Conservation (phyloP, 2,113 vertebrate genomes). For the Solenodon paradoxus region DNA sequence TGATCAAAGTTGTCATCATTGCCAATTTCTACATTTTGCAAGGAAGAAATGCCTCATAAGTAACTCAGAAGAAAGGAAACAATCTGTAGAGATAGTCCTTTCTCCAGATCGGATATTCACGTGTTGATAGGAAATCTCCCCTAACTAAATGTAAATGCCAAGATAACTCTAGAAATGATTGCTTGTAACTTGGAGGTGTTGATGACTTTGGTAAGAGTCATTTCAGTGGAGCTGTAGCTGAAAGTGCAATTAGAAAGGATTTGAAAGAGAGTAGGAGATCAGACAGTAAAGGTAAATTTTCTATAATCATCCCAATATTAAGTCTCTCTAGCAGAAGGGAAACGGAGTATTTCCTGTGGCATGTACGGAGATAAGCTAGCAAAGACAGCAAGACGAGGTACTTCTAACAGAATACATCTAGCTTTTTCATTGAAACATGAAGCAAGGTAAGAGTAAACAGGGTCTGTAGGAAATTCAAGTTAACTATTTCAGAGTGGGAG, state of each 20-base stretch:
- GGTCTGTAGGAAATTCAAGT: not conserved
- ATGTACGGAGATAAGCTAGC: not conserved
- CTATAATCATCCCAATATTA: not conserved
- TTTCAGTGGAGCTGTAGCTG: not conserved
- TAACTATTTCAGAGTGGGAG: not conserved
- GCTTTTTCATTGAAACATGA: not conserved
- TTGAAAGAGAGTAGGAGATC: not conserved
- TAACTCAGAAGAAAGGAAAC: not conserved
- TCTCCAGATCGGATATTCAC: not conserved
- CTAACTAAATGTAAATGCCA: not conserved
- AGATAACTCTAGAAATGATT: not conserved
- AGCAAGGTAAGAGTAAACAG: not conserved
- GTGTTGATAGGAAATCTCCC: not conserved
- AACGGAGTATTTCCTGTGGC: not conserved
- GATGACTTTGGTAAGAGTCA: not conserved
- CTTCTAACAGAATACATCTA: not conserved
- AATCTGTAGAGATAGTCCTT: not conserved
- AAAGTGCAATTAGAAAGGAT: not conserved
- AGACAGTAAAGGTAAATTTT: not conserved
- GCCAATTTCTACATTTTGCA: not conserved
- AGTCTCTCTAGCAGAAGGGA: not conserved
- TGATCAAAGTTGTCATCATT: not conserved
- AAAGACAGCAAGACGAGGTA: not conserved
- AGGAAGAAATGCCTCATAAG: not conserved
- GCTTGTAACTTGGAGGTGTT: not conserved